Evolutionary conservation across 2,113 vertebrate species (phyloP).

Genomic region (Gasterosteus aculeatus): DNA sequence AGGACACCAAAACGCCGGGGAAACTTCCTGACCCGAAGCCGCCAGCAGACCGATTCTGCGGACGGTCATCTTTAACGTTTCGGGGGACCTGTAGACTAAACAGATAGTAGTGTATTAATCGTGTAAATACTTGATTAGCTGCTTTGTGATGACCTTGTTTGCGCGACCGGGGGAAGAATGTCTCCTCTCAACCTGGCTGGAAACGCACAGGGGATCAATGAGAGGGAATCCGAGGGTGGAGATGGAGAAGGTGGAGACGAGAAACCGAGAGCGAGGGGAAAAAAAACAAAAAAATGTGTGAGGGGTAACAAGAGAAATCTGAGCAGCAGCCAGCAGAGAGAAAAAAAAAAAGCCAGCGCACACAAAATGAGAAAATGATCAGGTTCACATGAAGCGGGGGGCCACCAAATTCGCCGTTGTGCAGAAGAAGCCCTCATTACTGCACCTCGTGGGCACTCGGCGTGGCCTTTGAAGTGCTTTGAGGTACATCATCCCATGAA

Average conservation of each 20-base stretch:
- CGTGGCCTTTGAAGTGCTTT: slow-evolving; percentile 84
- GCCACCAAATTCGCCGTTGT: slow-evolving; percentile 71
- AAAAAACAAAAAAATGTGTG: not conserved
- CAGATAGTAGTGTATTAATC: not conserved
- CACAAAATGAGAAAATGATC: slow-evolving; percentile 68
- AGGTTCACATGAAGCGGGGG: slow-evolving; percentile 66
- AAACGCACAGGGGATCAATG: slow-evolving; percentile 61
- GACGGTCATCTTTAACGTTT: not conserved
- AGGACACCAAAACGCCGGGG: slow-evolving; percentile 50
- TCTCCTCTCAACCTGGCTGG: slow-evolving; percentile 29
- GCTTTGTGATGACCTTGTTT: not conserved
- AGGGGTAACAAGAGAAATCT: slow-evolving; percentile 30
- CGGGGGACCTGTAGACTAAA: not conserved
- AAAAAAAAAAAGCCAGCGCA: slow-evolving; percentile 17
- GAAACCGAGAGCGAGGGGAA: not conserved
- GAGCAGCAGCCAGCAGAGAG: slow-evolving; percentile 39
- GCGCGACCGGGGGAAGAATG: slow-evolving; percentile 7
- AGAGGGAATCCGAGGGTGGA: slow-evolving; percentile 52
- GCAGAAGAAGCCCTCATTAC: slow-evolving; percentile 79
- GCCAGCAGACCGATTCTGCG: not conserved
- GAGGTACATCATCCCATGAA: slow-evolving; percentile 83
- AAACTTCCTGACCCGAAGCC: slow-evolving; percentile 23
- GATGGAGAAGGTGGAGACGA: slow-evolving; percentile 52
- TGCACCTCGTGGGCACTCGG: slow-evolving; percentile 78
- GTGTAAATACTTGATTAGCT: slow-evolving; percentile 17